Percentiles rank a stretch among this genome's conserved stretches.
Evolutionary conservation across 2,113 vertebrate species (phyloP).

Genomic region (Melanotaenia duboulayi): DNA sequence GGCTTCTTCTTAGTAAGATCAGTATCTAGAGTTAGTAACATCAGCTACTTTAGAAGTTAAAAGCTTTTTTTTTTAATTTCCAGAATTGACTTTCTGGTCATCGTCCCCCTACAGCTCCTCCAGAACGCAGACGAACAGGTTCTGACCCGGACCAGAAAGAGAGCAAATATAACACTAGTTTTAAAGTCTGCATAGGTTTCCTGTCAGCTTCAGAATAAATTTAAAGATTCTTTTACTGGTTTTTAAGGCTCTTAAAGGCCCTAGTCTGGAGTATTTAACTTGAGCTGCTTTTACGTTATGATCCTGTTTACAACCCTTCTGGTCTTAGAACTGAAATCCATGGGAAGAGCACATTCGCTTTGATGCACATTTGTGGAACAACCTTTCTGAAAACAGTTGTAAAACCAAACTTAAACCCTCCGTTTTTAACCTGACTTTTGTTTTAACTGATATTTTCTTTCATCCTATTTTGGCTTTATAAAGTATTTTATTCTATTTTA

Average conservation of each 20-base stretch:
- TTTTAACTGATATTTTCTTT: too few relatives aligned
- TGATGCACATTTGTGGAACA: too few relatives aligned
- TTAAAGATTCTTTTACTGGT: not conserved
- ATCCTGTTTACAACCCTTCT: not conserved
- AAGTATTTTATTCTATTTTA: too few relatives aligned
- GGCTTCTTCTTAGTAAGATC: too few relatives aligned
- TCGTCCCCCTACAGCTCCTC: not conserved
- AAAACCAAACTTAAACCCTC: too few relatives aligned
- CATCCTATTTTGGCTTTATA: too few relatives aligned
- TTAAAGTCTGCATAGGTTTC: not conserved
- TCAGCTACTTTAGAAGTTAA: too few relatives aligned
- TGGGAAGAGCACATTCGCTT: too few relatives aligned
- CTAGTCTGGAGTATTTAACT: not conserved
- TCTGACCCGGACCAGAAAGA: not conserved
- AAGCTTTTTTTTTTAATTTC: not conserved
- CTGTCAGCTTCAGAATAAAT: not conserved
- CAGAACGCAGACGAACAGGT: not conserved
- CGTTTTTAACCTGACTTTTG: too few relatives aligned
- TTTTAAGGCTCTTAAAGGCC: not conserved
- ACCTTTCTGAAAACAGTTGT: too few relatives aligned
- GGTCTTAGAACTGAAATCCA: not conserved
- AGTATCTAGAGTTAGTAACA: too few relatives aligned
- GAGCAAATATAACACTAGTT: not conserved
- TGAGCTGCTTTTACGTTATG: not conserved
- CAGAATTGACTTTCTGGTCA: not conserved